phyloP scores from a whole-genome alignment of 2,888 invertebrate species.

The Buathra laborator region DNA sequence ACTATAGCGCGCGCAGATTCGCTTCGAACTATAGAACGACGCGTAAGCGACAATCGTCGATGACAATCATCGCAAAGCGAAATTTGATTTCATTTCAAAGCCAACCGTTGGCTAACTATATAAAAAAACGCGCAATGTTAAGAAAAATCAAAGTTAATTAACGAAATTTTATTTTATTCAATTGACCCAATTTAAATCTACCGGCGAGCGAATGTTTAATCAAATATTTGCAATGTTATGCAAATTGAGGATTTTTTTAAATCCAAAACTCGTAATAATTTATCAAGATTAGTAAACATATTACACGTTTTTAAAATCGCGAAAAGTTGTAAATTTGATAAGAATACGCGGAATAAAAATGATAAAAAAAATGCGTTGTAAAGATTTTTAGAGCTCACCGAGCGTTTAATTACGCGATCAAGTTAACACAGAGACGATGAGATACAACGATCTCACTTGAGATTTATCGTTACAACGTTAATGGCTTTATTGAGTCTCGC shows the following conservation, averaged over 20 bases:
- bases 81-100: background rate
- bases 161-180: background rate
- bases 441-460: background rate
- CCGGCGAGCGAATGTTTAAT: background rate
- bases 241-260: background rate
- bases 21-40: conserved; percentile 43
- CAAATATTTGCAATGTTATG: conserved; percentile 9
- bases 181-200: background rate
- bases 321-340: background rate
- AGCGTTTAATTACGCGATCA: background rate
- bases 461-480: conserved; percentile 60
- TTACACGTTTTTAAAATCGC: background rate
- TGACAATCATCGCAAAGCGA: background rate
- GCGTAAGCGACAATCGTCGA: background rate
- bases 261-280: background rate
- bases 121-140: too few relatives aligned
- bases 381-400: background rate
- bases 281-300: conserved; percentile 1
- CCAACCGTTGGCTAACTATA: too few relatives aligned
- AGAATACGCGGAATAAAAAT: background rate
- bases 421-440: background rate
- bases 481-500: conserved; percentile 69
- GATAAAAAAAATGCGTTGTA: background rate
- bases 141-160: background rate
- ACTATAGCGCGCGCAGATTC: conserved; percentile 28